These are phyloP conservation scores for Agelastica alni DNA, from an alignment of 2,888 invertebrate species.

Conservation along the genomic window DNA sequence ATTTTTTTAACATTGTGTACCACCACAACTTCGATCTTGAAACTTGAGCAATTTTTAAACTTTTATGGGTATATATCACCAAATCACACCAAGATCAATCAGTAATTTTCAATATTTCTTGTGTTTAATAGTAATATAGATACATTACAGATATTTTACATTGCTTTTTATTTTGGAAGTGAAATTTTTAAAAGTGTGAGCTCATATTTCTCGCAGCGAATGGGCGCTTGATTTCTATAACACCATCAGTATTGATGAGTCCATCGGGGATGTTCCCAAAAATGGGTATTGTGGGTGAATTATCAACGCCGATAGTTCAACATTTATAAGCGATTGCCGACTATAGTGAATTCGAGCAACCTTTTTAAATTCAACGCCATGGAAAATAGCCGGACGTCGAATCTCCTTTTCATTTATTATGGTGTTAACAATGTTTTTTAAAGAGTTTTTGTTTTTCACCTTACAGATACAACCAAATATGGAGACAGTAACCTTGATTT, in stretches of 20 bases:
- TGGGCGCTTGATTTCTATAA: slow-evolving; percentile 5
- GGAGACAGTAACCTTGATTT: slow-evolving; percentile 2
- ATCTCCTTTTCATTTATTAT: not conserved
- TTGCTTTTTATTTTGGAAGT: slow-evolving; percentile 3
- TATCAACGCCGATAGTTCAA: not conserved
- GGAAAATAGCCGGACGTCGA: not conserved
- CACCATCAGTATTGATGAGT: not conserved
- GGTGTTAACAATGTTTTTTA: not conserved
- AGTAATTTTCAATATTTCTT: too few relatives aligned
- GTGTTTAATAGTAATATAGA: too few relatives aligned
- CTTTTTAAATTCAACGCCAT: not conserved
- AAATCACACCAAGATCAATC: too few relatives aligned
- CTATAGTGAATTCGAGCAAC: not conserved
- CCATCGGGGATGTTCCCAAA: slow-evolving; percentile 9
- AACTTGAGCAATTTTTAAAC: too few relatives aligned
- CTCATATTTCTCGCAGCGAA: not conserved
- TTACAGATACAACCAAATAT: slow-evolving; percentile 8
- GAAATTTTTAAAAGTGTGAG: slow-evolving; percentile 5
- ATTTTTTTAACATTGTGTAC: too few relatives aligned
- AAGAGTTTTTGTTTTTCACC: slow-evolving; percentile 1
- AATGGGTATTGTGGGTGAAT: not conserved
- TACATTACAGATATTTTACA: not conserved
- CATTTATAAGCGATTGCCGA: too few relatives aligned
- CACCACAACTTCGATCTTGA: too few relatives aligned
- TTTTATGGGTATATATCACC: too few relatives aligned